phyloP scores from a whole-genome alignment of 2,888 invertebrate species.

The Lepidocyrtoides sp. region DNA sequence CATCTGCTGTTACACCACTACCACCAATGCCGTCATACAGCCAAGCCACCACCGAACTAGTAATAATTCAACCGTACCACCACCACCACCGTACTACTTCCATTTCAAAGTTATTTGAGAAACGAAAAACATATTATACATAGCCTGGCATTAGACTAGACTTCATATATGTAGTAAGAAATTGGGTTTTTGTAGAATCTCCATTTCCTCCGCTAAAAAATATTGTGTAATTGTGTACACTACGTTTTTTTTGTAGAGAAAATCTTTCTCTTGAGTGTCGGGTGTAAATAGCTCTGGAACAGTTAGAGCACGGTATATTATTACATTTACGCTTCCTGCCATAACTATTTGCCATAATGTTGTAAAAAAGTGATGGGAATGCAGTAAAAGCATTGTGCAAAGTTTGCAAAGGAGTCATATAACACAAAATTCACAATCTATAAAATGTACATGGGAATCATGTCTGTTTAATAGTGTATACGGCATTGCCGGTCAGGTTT shows the following conservation, averaged over 20 bases:
- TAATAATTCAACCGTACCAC: constrained; percentile 31
- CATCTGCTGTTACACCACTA: not conserved
- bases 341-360: constrained; percentile 68
- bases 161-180: constrained; percentile 7
- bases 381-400: constrained; percentile 58
- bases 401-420: not conserved
- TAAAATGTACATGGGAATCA: no score
- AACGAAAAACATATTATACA: constrained; percentile 28
- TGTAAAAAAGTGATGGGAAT: constrained; percentile 71
- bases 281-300: constrained; percentile 73
- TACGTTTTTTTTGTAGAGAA: constrained; percentile 1
- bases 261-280: constrained; percentile 58
- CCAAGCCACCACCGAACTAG: not conserved
- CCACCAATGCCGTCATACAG: not conserved
- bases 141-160: not conserved
- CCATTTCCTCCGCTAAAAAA: not conserved
- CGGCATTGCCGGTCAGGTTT: not conserved
- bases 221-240: not conserved
- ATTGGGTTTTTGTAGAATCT: constrained; percentile 50
- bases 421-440: not conserved
- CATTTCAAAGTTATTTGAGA: not conserved
- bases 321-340: constrained; percentile 69
- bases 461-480: not conserved
- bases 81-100: not conserved
- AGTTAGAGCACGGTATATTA: constrained; percentile 58